Conservation (phyloP, 2,888 invertebrate species). For the Plusia festucae region DNA sequence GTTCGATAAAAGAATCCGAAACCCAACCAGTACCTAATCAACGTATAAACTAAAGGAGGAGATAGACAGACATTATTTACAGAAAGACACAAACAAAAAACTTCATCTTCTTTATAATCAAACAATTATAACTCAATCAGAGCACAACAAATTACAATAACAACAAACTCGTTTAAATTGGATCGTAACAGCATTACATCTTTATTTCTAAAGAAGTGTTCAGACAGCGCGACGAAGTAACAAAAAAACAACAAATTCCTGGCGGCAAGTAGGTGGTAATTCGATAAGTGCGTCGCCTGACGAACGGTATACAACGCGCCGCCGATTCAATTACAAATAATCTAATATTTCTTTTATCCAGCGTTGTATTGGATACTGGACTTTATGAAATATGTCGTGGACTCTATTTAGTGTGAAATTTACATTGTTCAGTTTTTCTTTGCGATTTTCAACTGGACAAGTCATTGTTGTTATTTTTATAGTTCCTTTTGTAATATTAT, state of each 20-base stretch:
- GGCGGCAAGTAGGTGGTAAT: slow-evolving; percentile 39
- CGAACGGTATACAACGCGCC: slow-evolving; percentile 55
- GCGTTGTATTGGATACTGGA: slow-evolving; percentile 33
- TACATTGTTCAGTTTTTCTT: background rate
- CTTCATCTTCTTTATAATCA: background rate
- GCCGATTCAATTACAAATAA: slow-evolving; percentile 64
- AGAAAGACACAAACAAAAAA: background rate
- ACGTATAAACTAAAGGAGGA: background rate
- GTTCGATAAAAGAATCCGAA: background rate
- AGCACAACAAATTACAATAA: slow-evolving; percentile 13
- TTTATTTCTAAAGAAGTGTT: slow-evolving; percentile 29
- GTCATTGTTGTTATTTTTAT: background rate
- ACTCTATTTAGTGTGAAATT: background rate
- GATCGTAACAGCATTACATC: slow-evolving; percentile 35
- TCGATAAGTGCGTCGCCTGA: slow-evolving; percentile 51
- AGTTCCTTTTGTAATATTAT: background rate
- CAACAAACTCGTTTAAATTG: slow-evolving; percentile 23
- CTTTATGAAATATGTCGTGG: slow-evolving; percentile 6
- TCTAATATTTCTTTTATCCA: slow-evolving; percentile 58
- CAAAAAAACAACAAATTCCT: slow-evolving; percentile 49
- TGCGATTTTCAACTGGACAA: background rate
- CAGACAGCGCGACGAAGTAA: slow-evolving; percentile 18
- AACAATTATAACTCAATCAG: slow-evolving; percentile 3
- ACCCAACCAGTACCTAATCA: background rate
- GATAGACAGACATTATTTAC: background rate